Base-by-base conservation (phyloP, 1,140 invertebrate species). In the Drosophila sechellia region DNA sequence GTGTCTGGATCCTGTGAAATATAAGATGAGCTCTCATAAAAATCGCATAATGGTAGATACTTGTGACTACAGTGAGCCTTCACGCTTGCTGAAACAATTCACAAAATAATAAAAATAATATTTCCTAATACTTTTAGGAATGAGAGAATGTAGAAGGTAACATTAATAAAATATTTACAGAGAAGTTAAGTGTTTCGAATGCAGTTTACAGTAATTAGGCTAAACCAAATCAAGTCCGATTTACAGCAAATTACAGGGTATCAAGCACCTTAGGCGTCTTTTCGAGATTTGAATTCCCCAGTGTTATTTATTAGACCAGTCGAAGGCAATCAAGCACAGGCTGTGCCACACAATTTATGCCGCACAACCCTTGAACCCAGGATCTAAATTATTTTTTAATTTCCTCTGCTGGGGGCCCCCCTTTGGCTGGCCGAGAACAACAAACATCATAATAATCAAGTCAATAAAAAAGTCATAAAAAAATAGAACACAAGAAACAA, bases 401-500 rank as follows among this genome's bases (percentile, higher is more conserved):
- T 87, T 87, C 84, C 60, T 34, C 42, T 48, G 60, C 39, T 50
- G 46, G 50, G 50, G 40, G 61, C 59, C 70, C 70, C 3, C 20
- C 87, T 87, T 81, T 50, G 40, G 34, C 76, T 68, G 60, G 54
- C 42, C 66, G 84, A 77, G 65, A 87, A 87, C 83, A 87, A 87
- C 79, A 66, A 79, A 61, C 84, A 89, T 89, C 84, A 89, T 89
- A 90, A 89, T 89, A 89, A 89, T 89, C 84, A 84, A 89, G 79
- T 89, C 84, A 90, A 89, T 89, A 89, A 89, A 89, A 89, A 89
- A 77, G 84, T 75, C 80, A 89, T 89, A 89, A 89, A 89, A 87
- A 87, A 74, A 72, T 48, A 59, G 60, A 79, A 56, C 34, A 73
- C 63, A 71, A 60, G 65, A 60, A 79, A 65, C 43, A 22, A 40